Base-by-base conservation (phyloP, 2,797 vertebrate species). In the Phoebastria nigripes region DNA sequence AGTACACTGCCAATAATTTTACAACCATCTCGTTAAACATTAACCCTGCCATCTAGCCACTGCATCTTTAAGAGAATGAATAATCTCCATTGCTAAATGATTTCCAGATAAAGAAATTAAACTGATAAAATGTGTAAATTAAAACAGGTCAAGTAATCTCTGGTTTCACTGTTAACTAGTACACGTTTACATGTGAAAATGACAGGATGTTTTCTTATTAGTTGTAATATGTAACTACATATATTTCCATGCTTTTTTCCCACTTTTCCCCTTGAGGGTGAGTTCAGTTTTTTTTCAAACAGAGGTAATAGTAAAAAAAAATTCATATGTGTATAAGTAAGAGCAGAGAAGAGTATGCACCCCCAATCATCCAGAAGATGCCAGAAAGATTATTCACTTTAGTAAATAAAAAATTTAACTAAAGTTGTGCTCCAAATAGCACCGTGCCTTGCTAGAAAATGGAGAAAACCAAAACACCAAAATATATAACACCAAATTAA, bases 221-320 rank as follows among this genome's bases (percentile, higher is more conserved):
- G 5, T 9, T 65, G 8, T 10, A 47, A 77, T 44, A 31, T 0
- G 0, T 11, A 65, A 16, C 6, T 28, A 22, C 11, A 31, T 39
- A 16, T 35, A 67, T 65, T 83, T 59, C 44, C 9, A 31, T 6
- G 3, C 1, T 4, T 20, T 63, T 55, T 67, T 8, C 4, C 10
- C 5, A 22, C 21, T 55, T 73, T 52, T 54, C 17, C 3, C 12
- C 9, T 52, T 55, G 31, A 84, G 13, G 4, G 1, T 0, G 1
- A 85, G 11, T 46, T 61, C 4, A 13, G 2, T 0, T 20, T 85
- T 63, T 73, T 74, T 72, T 56, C 37, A 51, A 76, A 47, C 3
- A 41, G 16, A 72, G 4, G 2, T 13, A 78, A 82, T 3, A 72
- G 35, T 33, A 73, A 70, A 88, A 88, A 89, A 59, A 21, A 15